Evolutionary conservation across 2,888 invertebrate species (phyloP).

Genomic region (Luperina testacea): DNA sequence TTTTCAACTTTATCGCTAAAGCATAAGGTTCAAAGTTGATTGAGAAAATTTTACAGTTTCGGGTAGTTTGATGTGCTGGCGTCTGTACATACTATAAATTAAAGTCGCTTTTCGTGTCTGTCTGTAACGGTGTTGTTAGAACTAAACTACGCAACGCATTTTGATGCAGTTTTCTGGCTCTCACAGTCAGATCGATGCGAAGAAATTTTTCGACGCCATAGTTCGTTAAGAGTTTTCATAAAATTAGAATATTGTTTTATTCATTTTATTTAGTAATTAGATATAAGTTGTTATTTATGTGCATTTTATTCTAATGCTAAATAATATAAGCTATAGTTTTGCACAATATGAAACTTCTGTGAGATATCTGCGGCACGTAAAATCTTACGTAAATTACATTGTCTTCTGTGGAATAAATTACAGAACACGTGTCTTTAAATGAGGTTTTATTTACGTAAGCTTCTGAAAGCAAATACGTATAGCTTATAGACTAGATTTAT

Average conservation of each 20-base stretch:
- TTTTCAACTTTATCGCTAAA: too few species aligned
- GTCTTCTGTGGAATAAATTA: constrained; percentile 26
- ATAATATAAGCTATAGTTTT: background rate
- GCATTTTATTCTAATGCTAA: background rate
- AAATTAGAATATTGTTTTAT: too few species aligned
- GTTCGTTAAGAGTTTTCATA: too few species aligned
- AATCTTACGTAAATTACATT: constrained; percentile 29
- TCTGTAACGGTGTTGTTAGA: too few species aligned
- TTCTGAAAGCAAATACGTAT: background rate
- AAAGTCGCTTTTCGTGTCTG: too few species aligned
- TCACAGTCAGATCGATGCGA: background rate
- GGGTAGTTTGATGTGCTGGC: too few species aligned
- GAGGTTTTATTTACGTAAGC: constrained; percentile 24
- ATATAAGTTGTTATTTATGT: background rate
- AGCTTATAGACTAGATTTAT: background rate
- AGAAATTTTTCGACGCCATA: background rate
- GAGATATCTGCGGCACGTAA: background rate
- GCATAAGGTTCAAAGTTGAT: too few species aligned
- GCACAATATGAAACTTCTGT: constrained; percentile 2
- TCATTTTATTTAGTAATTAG: too few species aligned
- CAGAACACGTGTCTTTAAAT: constrained; percentile 9
- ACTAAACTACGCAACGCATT: too few species aligned
- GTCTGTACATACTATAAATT: too few species aligned
- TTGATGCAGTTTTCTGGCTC: too few species aligned
- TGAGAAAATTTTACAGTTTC: too few species aligned